Conservation (phyloP, 2,797 vertebrate genomes). For the Phalloptychus januarius region DNA sequence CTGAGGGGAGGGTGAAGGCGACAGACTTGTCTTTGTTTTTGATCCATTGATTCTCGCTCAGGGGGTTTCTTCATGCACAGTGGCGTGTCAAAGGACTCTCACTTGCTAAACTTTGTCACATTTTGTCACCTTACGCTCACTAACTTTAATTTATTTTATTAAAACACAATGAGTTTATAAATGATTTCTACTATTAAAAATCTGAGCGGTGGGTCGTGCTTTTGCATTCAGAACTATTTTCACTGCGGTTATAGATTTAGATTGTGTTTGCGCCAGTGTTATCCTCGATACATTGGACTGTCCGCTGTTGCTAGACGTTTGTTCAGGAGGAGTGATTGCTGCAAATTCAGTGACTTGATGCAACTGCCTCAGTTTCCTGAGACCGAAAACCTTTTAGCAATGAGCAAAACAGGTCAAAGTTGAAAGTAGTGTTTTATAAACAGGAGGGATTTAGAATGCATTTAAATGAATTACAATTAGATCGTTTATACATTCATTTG, state of each 20-base stretch:
- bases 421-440: not conserved
- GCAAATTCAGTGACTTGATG: not conserved
- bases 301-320: not conserved
- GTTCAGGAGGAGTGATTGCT: not conserved
- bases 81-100: slow-evolving; percentile 14
- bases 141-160: not conserved
- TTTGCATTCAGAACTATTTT: not conserved
- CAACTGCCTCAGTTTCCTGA: not conserved
- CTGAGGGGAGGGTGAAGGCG: slow-evolving; percentile 24
- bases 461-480: not conserved
- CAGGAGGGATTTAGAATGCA: not conserved
- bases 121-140: not conserved
- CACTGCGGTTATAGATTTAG: not conserved
- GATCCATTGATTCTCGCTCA: slow-evolving; percentile 12
- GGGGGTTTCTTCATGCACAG: not conserved
- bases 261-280: not conserved
- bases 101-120: not conserved
- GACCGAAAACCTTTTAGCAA: not conserved
- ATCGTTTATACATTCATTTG: not conserved
- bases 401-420: not conserved
- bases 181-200: not conserved
- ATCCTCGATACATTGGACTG: not conserved
- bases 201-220: not conserved
- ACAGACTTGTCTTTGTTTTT: slow-evolving; percentile 52
- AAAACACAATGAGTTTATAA: not conserved